Percentiles rank a stretch among this genome's conserved stretches.
Evolutionary conservation across 2,113 vertebrate species (phyloP).

Genomic region (Pedetes capensis): DNA sequence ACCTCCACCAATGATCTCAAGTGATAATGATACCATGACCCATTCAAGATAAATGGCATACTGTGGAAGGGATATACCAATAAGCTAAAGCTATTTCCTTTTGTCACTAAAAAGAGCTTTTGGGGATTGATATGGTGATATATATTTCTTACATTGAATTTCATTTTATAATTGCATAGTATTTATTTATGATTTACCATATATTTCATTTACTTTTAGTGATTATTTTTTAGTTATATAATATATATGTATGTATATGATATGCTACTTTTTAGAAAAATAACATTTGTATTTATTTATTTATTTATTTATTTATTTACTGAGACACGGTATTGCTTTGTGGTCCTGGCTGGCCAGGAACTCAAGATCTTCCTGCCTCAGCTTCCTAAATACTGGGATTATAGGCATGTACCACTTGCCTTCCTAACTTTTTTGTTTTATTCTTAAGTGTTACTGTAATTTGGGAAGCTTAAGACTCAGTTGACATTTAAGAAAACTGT

Average conservation of each 20-base stretch:
- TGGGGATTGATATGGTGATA: background rate
- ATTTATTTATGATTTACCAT: background rate
- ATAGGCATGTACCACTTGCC: too few relatives aligned
- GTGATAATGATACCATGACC: background rate
- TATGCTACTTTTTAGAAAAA: background rate
- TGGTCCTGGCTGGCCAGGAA: too few relatives aligned
- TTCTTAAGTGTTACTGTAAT: constrained; percentile 16
- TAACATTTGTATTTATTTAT: constrained; percentile 6
- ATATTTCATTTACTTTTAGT: constrained; percentile 7
- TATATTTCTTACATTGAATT: constrained; percentile 5
- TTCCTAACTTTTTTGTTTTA: constrained; percentile 16
- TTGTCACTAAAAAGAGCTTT: background rate
- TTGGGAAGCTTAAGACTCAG: background rate
- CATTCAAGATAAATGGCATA: background rate
- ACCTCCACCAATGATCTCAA: constrained; percentile 16
- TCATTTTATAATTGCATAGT: background rate
- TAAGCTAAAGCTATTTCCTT: constrained; percentile 29
- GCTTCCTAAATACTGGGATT: too few relatives aligned
- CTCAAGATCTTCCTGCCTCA: too few relatives aligned
- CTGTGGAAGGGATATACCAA: background rate
- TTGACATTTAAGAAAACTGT: constrained; percentile 25
- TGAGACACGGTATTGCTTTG: too few relatives aligned
- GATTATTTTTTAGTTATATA: background rate
- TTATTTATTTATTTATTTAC: too few relatives aligned
- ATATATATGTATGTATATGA: background rate